Base-by-base conservation (phyloP, 2,113 vertebrate species). In the Cynoglossus semilaevis region DNA sequence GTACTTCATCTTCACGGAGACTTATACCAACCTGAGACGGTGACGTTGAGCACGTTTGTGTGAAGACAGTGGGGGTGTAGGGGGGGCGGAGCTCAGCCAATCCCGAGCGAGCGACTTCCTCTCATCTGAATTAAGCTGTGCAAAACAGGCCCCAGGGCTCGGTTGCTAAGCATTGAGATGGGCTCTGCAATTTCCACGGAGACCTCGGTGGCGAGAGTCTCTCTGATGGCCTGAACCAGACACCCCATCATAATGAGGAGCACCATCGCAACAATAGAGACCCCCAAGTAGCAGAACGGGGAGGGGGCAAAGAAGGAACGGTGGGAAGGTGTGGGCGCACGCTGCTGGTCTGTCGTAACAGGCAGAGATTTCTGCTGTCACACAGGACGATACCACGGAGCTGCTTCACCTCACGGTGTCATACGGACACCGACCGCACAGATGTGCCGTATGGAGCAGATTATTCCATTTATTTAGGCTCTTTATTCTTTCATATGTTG, bases 101-200 rank as follows among this genome's bases (percentile, higher is more conserved):
- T 92, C 88, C 84, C 50, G 80, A 81, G 81, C 67, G 19, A 81
- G 81, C 67, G 19, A 55, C 72, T 72, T 84, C 81, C 86, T 85
- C 85, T 90, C 87, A 87, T 90, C 86, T 90, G 90, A 91, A 90
- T 90, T 89, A 90, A 89, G 88, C 90, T 86, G 90, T 88, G 87
- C 86, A 90, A 90, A 92, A 88, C 82, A 88, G 88, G 88, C 90
- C 90, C 88, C 85, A 81, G 89, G 90, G 89, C 82, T 86, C 36
- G 81, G 91, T 91, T 91, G 91, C 91, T 90, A 92, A 90, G 91
- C 90, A 88, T 82, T 90, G 85, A 88, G 87, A 89, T 81, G 84
- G 86, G 86, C 88, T 87, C 57, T 72, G 58, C 74, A 77, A 88
- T 91, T 87, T 88, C 91, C 85, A 87, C 74, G 45, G 90, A 89